A percentile compares a stretch with the other conserved stretches of the same genome.
Conservation (phyloP, 2,888 invertebrate species). For the Gastracanthus pulcherrimus region DNA sequence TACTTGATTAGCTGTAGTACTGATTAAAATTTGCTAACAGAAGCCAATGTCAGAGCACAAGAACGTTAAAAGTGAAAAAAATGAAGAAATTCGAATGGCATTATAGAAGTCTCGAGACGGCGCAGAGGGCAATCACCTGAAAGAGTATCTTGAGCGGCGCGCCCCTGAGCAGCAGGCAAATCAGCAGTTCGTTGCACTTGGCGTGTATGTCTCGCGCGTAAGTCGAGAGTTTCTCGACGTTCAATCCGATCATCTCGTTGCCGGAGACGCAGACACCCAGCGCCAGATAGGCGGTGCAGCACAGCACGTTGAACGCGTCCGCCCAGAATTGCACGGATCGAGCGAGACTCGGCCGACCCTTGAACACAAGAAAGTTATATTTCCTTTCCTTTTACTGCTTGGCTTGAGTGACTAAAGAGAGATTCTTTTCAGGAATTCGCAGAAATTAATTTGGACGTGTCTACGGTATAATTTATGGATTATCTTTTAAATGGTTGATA, state of each 20-base stretch:
- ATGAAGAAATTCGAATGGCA: too few species aligned
- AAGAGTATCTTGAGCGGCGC: constrained; percentile 86
- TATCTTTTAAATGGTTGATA: too few species aligned
- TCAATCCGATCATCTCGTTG: constrained; percentile 81
- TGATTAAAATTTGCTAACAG: too few species aligned
- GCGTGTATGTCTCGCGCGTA: constrained; percentile 90
- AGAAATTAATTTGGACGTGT: too few species aligned
- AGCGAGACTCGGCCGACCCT: constrained; percentile 84
- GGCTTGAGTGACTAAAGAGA: too few species aligned
- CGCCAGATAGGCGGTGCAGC: constrained; percentile 86
- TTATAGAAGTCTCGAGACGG: too few species aligned
- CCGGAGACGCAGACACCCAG: constrained; percentile 69
- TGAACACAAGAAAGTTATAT: too few species aligned
- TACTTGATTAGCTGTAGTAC: too few species aligned
- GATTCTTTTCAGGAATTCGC: too few species aligned
- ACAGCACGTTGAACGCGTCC: constrained; percentile 83
- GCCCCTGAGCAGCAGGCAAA: constrained; percentile 86
- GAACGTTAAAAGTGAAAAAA: too few species aligned
- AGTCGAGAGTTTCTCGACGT: constrained; percentile 81
- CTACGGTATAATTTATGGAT: too few species aligned
- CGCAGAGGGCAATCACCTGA: constrained; percentile 81
- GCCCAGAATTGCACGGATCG: constrained; percentile 77
- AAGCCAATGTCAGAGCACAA: too few species aligned
- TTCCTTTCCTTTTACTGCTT: not conserved
- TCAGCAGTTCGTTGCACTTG: constrained; percentile 89